phyloP scores from a whole-genome alignment of 2,888 invertebrate genomes.

The Drosophila trichaetosa region DNA sequence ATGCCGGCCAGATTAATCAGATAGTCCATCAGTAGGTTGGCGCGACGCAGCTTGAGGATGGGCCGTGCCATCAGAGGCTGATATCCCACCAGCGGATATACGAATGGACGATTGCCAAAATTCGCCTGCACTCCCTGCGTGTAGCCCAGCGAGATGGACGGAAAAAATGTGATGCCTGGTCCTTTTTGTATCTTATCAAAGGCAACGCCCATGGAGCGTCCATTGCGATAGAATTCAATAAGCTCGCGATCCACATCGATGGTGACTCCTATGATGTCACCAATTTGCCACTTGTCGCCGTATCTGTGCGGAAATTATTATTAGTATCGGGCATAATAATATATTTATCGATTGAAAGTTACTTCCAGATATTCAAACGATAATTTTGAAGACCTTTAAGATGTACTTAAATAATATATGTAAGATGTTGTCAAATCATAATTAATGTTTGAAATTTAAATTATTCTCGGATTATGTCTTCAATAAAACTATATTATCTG shows the following conservation, averaged over 20 bases:
- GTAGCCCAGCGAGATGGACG: constrained; percentile 91
- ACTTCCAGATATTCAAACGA: neutral
- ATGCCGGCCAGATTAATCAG: constrained; percentile 82
- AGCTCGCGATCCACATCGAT: constrained; percentile 90
- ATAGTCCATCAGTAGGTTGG: constrained; percentile 80
- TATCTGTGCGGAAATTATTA: constrained; percentile 85
- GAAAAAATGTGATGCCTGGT: constrained; percentile 91
- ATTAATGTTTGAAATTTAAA: neutral
- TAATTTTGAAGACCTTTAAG: neutral
- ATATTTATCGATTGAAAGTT: neutral
- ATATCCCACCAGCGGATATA: constrained; percentile 89
- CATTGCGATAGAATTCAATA: constrained; percentile 90
- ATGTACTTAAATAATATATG: neutral
- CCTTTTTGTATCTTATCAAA: constrained; percentile 90
- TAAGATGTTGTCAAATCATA: neutral
- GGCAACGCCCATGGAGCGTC: constrained; percentile 90
- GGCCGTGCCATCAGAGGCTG: constrained; percentile 88
- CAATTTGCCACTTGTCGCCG: constrained; percentile 92
- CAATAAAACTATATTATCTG: neutral
- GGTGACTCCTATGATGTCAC: constrained; percentile 92
- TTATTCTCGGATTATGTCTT: neutral
- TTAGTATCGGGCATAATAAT: neutral
- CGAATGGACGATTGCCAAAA: constrained; percentile 90
- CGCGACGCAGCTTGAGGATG: constrained; percentile 71
- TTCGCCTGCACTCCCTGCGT: constrained; percentile 92